Evolutionary conservation across 2,113 vertebrate genomes (phyloP), one percentile per base, ranked within the genome.

Genomic region (Heterotis niloticus): DNA sequence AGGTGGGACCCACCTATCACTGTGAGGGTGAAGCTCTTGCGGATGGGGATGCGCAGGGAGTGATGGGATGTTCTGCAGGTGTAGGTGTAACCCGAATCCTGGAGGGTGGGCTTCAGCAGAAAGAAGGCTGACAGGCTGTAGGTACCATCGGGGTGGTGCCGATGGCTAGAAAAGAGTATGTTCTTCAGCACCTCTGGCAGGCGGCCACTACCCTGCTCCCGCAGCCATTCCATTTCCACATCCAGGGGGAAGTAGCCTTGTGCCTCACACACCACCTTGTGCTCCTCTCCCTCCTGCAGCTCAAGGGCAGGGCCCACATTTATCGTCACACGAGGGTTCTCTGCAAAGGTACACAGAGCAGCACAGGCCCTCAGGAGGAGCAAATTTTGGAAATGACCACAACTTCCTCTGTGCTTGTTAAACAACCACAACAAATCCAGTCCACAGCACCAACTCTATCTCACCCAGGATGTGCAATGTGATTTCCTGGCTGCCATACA

Each of bases 81-180:
- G 76, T 89, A 93, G 51, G 78, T 84, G 10, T 4, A 84, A 0
- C 89, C 91, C 0, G 88, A 79, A 20, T 89, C 86, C 24, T 12
- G n/a, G 5, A 83, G 80, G 0, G 87, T 82, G 0, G 89, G 89
- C 2, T 81, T 28, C 52, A 93, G 89, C 64, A 90, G 84, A 82
- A 94, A 91, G 88, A 86, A 93, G 13, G 90, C 87, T 0, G 89
- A 90, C 57, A 91, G 56, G 0, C 90, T 88, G 88, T 84, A 92
- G 57, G 93, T 95, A 29, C 85, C 84, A 1, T 92, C 90, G 0
- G 51, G 20, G 86, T 91, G 89, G 81, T 85, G 80, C 18, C 73
- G 88, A 85, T 93, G 91, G 83, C 90, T 91, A 69, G 92, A 91
- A 18, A 85, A 85, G 78, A 93, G 70, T 10, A 92, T 1, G 16